phyloP scores from a whole-genome alignment of 2,797 vertebrate species.

The Gouania willdenowi region DNA sequence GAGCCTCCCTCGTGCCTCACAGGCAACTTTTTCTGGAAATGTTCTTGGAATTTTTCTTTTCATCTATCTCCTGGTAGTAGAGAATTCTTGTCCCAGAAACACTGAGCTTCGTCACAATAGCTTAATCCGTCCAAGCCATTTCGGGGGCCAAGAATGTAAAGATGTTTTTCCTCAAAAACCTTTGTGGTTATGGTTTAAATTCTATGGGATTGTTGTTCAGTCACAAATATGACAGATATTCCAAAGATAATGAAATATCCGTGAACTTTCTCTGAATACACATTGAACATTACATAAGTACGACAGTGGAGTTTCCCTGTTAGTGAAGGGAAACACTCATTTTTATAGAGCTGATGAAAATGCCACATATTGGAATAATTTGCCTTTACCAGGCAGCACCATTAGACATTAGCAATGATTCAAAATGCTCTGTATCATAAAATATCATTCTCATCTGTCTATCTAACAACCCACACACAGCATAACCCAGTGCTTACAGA shows the following conservation, averaged over 20 bases:
- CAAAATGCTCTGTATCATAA: slow-evolving; percentile 22
- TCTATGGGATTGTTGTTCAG: slow-evolving; percentile 45
- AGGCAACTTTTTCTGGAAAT: slow-evolving; percentile 44
- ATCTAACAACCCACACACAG: too few relatives aligned
- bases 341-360: too few relatives aligned
- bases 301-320: too few relatives aligned
- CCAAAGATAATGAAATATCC: slow-evolving; percentile 41
- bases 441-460: neutral
- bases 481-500: too few relatives aligned
- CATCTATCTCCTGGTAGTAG: slow-evolving; percentile 57
- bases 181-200: slow-evolving; percentile 41
- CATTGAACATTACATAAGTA: too few relatives aligned
- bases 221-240: slow-evolving; percentile 43
- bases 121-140: slow-evolving; percentile 46
- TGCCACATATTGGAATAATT: too few relatives aligned
- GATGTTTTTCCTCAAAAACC: slow-evolving; percentile 51
- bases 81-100: slow-evolving; percentile 56
- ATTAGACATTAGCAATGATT: slow-evolving; percentile 42
- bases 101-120: slow-evolving; percentile 61
- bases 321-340: too few relatives aligned
- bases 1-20: slow-evolving; percentile 43
- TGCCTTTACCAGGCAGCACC: slow-evolving; percentile 2
- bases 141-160: slow-evolving; percentile 17
- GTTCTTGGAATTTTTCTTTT: slow-evolving; percentile 63
- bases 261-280: too few relatives aligned